Conservation (phyloP, 2,113 vertebrate species). For the Miniopterus natalensis region DNA sequence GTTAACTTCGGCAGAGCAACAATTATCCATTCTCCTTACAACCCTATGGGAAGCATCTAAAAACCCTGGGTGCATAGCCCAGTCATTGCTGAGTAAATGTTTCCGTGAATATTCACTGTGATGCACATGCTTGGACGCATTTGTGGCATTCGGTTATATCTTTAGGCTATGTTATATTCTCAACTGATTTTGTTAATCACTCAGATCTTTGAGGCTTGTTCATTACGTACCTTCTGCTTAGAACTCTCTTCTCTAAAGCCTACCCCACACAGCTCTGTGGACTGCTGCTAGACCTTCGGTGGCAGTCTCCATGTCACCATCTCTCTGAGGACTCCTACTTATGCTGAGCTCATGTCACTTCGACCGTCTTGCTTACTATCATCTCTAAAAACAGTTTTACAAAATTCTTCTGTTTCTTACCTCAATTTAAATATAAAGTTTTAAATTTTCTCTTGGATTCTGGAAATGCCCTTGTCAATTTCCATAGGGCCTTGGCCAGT, state of each 20-base stretch:
- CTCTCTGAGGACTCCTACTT: accelerated
- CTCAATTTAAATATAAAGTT: background rate
- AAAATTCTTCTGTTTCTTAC: background rate
- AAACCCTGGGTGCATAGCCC: background rate
- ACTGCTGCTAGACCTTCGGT: accelerated
- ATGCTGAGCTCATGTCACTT: background rate
- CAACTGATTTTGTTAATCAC: background rate
- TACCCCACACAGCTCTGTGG: background rate
- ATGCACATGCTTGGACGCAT: accelerated
- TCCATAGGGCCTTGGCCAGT: background rate
- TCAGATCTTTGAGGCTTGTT: background rate
- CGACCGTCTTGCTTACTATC: background rate
- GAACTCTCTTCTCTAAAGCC: background rate
- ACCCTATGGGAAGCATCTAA: background rate
- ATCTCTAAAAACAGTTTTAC: background rate
- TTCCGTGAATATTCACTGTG: background rate
- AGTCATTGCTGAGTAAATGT: background rate
- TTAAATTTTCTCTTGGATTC: background rate
- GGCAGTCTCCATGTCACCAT: accelerated
- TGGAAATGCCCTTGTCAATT: background rate
- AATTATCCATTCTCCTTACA: background rate
- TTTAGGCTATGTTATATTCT: background rate
- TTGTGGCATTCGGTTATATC: background rate
- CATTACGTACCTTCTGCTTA: background rate
- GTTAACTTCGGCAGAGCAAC: background rate